Conservation (phyloP, 2,797 vertebrate genomes). For the Trematomus bernacchii region DNA sequence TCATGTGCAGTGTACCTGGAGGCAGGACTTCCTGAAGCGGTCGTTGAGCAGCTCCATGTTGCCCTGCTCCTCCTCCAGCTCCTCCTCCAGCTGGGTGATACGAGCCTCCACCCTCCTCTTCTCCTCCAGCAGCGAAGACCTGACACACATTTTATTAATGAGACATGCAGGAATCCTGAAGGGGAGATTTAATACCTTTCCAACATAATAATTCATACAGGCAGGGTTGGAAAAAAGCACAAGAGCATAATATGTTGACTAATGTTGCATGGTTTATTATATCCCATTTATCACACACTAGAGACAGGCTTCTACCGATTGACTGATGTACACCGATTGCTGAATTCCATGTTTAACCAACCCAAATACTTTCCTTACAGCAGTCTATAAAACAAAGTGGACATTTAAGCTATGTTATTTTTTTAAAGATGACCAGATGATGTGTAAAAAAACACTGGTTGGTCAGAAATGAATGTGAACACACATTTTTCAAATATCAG, state of each 20-base stretch:
- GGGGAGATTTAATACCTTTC: not conserved
- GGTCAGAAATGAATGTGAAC: not conserved
- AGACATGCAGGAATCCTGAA: not conserved
- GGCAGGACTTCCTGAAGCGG: slow-evolving; percentile 93
- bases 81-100: slow-evolving; percentile 95
- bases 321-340: too few species aligned
- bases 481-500: not conserved
- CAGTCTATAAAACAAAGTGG: too few species aligned
- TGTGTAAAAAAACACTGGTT: not conserved
- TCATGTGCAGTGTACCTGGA: slow-evolving; percentile 87
- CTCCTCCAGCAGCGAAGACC: slow-evolving; percentile 95
- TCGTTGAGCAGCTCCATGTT: slow-evolving; percentile 98
- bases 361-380: too few species aligned
- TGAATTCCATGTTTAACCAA: too few species aligned
- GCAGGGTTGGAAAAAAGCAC: too few species aligned
- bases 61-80: slow-evolving; percentile 97
- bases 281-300: too few species aligned
- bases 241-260: too few species aligned
- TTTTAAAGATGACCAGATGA: not conserved
- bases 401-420: too few species aligned
- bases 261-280: too few species aligned
- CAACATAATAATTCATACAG: too few species aligned
- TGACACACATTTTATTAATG: slow-evolving; percentile 58
- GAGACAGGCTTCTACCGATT: too few species aligned
- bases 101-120: slow-evolving; percentile 95